Percentiles rank a stretch among this genome's conserved stretches.
phyloP scores from a whole-genome alignment of 2,797 vertebrate genomes.

The Aplochiton taeniatus region DNA sequence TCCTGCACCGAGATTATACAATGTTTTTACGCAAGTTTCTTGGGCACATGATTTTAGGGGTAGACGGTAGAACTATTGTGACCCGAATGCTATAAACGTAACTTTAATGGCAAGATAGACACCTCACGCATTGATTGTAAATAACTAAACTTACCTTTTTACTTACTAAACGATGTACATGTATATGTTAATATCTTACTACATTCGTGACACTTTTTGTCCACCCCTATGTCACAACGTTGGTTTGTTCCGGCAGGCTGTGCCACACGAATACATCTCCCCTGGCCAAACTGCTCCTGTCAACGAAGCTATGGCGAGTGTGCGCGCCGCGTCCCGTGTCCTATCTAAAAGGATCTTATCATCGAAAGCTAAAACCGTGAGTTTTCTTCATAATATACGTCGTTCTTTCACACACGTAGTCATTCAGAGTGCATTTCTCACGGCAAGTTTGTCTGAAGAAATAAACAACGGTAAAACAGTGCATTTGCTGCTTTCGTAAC shows the following conservation, averaged over 20 bases:
- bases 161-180: fast-evolving
- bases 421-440: fast-evolving
- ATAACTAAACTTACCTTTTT: fast-evolving
- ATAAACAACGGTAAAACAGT: too few species aligned
- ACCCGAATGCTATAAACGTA: not conserved
- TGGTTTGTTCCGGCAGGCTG: constrained; percentile 52
- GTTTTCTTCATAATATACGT: not conserved
- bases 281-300: too few species aligned
- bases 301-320: constrained; percentile 62
- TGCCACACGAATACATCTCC: constrained; percentile 17
- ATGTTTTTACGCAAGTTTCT: constrained; percentile 27
- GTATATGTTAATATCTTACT: fast-evolving
- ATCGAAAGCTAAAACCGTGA: constrained; percentile 52
- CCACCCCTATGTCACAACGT: constrained; percentile 1
- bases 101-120: constrained; percentile 6
- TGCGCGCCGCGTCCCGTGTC: constrained; percentile 54
- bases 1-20: constrained; percentile 53
- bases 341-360: constrained; percentile 53
- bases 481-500: constrained; percentile 50
- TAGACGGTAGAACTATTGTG: not conserved
- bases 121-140: fast-evolving
- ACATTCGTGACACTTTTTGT: not conserved
- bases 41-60: not conserved
- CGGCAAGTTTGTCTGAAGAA: not conserved
- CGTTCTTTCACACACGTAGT: fast-evolving